phyloP scores from a whole-genome alignment of 2,113 vertebrate genomes.

The Psettodes erumei region DNA sequence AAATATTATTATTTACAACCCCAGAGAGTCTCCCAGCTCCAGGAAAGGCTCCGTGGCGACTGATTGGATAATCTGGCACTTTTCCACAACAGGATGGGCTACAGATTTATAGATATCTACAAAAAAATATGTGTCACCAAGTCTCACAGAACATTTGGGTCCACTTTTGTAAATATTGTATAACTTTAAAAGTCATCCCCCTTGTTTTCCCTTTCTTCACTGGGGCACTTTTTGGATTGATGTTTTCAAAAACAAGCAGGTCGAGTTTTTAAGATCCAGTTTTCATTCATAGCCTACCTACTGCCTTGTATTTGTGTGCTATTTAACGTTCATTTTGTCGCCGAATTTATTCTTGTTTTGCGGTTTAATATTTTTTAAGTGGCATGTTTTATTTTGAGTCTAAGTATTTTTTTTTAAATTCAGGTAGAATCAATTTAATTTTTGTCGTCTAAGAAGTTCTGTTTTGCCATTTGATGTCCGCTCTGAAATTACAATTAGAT shows the following conservation, averaged over 20 bases:
- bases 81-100: slow-evolving; percentile 70
- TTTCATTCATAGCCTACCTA: slow-evolving; percentile 63
- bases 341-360: slow-evolving; percentile 58
- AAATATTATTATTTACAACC: slow-evolving; percentile 33
- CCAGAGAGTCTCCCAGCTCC: slow-evolving; percentile 56
- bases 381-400: slow-evolving; percentile 25
- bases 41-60: slow-evolving; percentile 66
- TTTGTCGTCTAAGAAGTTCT: slow-evolving; percentile 23
- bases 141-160: slow-evolving; percentile 73
- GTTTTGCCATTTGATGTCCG: slow-evolving; percentile 19
- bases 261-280: slow-evolving; percentile 59
- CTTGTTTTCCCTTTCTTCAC: slow-evolving; percentile 64
- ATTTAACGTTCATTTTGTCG: slow-evolving; percentile 71
- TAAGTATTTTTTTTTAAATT: slow-evolving; percentile 5
- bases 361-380: slow-evolving; percentile 37
- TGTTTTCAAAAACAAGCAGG: slow-evolving; percentile 69
- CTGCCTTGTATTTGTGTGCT: slow-evolving; percentile 72
- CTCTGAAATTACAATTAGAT: slow-evolving; percentile 35
- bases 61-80: slow-evolving; percentile 76
- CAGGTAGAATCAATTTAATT: slow-evolving; percentile 34
- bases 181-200: slow-evolving; percentile 79
- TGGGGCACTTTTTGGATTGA: slow-evolving; percentile 80
- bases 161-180: slow-evolving; percentile 85
- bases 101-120: slow-evolving; percentile 49
- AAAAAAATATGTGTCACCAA: slow-evolving; percentile 61